These are phyloP conservation scores for Rhineura floridana DNA, from an alignment of 2,113 vertebrate genomes.

Conservation along the genomic window DNA sequence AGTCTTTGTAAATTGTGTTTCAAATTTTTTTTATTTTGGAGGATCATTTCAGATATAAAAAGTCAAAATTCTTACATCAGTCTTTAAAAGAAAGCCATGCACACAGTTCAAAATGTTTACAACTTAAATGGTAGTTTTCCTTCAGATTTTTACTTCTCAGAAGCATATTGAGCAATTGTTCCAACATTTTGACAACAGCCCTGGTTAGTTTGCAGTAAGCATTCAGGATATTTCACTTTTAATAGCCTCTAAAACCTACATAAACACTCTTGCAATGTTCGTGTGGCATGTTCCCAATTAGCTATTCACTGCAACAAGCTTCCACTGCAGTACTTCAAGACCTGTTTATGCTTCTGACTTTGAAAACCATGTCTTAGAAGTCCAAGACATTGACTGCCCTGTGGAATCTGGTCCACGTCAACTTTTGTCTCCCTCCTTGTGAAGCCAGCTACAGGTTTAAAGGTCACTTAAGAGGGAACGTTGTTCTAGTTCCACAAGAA, in stretches of 20 bases:
- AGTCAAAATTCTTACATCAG: conserved; percentile 82
- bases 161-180: conserved; percentile 38
- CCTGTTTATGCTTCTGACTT: neutral
- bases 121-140: conserved; percentile 43
- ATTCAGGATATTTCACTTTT: conserved; percentile 49
- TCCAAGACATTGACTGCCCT: neutral
- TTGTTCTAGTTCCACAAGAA: neutral
- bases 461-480: neutral
- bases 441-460: conserved; percentile 1
- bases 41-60: conserved; percentile 79
- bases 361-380: neutral
- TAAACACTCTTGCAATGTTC: conserved; percentile 9
- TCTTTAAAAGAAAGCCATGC: conserved; percentile 77
- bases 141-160: conserved; percentile 53
- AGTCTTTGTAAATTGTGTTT: conserved; percentile 58
- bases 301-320: conserved; percentile 15
- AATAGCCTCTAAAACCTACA: conserved; percentile 49
- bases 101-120: conserved; percentile 75
- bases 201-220: conserved; percentile 37
- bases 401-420: neutral
- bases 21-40: conserved; percentile 73
- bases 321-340: neutral
- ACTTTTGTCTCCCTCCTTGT: neutral
- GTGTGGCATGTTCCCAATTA: neutral
- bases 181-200: conserved; percentile 31